Evolutionary conservation across 2,888 invertebrate genomes (phyloP).

Genomic region (Dendrolimus houi): DNA sequence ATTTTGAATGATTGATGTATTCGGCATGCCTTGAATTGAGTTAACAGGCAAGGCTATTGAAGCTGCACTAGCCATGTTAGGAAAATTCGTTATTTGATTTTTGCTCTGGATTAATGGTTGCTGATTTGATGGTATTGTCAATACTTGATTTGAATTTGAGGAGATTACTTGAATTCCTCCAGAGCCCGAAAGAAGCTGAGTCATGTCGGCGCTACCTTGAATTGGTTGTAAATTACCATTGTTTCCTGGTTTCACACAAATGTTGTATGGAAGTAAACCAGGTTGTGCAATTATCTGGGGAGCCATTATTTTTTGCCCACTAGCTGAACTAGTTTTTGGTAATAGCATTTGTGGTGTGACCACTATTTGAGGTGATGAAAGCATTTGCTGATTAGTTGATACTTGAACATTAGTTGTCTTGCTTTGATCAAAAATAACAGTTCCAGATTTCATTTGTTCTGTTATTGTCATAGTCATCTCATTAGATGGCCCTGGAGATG

Average conservation of each 20-base stretch:
- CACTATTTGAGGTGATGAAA: constrained; percentile 69
- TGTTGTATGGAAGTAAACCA: constrained; percentile 62
- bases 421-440: constrained; percentile 65
- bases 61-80: constrained; percentile 68
- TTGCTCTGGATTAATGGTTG: constrained; percentile 62
- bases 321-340: constrained; percentile 57
- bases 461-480: constrained; percentile 72
- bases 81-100: constrained; percentile 61
- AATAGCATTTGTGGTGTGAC: constrained; percentile 70
- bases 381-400: constrained; percentile 59
- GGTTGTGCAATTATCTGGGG: constrained; percentile 67
- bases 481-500: constrained; percentile 67
- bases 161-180: constrained; percentile 72
- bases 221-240: constrained; percentile 60
- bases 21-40: constrained; percentile 66
- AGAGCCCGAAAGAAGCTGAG: constrained; percentile 58
- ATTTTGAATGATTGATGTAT: constrained; percentile 64
- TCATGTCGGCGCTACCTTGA: constrained; percentile 58
- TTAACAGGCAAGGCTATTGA: constrained; percentile 69
- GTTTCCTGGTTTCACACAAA: constrained; percentile 66
- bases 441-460: constrained; percentile 68
- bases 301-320: constrained; percentile 56
- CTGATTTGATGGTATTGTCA: constrained; percentile 64
- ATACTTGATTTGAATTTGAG: constrained; percentile 68
- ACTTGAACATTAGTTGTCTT: constrained; percentile 66